Conservation (phyloP, 1,140 invertebrate species). For the Pentalonia nigronervosa region DNA sequence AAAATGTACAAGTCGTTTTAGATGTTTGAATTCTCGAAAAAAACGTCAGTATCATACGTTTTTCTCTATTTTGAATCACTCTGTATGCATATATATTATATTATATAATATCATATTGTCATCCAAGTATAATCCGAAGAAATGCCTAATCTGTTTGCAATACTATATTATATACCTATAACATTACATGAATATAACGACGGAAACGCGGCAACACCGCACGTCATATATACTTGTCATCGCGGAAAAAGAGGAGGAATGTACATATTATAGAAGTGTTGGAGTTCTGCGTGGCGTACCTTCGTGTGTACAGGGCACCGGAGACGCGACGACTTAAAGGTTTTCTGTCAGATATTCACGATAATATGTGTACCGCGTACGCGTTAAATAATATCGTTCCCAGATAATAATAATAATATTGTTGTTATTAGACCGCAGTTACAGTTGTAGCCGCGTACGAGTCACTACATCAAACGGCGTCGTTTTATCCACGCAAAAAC, state of each 20-base stretch:
- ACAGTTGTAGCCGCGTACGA: not conserved
- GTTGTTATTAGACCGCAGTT: not conserved
- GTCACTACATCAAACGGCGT: not conserved
- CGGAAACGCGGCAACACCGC: not conserved
- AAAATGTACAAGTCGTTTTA: no score
- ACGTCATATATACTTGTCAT: not conserved
- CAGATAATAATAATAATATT: not conserved
- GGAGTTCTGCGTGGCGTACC: not conserved
- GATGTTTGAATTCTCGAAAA: no score
- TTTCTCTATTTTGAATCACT: not conserved
- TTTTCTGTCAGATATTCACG: not conserved
- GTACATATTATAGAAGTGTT: not conserved
- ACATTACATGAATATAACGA: not conserved
- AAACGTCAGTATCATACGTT: no score
- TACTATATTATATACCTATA: no score
- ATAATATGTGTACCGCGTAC: not conserved
- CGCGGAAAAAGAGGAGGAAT: not conserved
- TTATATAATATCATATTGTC: not conserved
- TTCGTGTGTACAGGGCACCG: not conserved
- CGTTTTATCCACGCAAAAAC: not conserved
- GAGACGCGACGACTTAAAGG: not conserved
- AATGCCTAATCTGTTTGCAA: not conserved
- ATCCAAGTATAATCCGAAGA: not conserved
- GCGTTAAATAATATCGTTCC: not conserved
- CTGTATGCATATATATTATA: not conserved